Evolutionary conservation across 2,797 vertebrate species (phyloP).

Genomic region (Morus bassanus): DNA sequence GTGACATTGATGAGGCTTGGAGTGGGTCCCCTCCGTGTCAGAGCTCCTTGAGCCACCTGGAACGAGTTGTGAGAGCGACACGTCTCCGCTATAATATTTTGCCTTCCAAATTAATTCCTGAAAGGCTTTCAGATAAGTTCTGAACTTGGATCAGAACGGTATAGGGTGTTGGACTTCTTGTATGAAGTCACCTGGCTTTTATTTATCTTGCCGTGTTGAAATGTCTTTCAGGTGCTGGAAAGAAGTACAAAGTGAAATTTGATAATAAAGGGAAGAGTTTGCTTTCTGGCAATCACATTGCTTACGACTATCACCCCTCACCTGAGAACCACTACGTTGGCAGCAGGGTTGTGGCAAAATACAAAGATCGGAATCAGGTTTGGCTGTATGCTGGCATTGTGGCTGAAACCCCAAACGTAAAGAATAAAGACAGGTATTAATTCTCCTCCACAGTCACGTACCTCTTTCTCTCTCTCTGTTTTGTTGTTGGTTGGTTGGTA

Average conservation of each 20-base stretch:
- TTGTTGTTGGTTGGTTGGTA: too few species aligned
- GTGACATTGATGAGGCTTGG: rapidly evolving
- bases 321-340: conserved; percentile 90
- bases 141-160: rapidly evolving
- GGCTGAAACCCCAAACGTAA: conserved; percentile 94
- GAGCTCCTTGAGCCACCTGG: background rate
- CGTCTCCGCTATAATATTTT: background rate
- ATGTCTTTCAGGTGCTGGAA: conserved; percentile 74
- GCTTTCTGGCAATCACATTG: conserved; percentile 96
- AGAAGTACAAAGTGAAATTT: conserved; percentile 97
- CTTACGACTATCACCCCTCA: conserved; percentile 90
- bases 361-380: conserved; percentile 94
- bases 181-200: rapidly evolving
- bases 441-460: rapidly evolving
- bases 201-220: rapidly evolving
- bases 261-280: conserved; percentile 97
- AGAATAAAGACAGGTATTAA: conserved; percentile 91
- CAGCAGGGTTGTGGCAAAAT: conserved; percentile 94
- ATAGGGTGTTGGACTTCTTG: rapidly evolving
- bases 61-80: background rate
- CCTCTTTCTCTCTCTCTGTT: rapidly evolving
- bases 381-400: conserved; percentile 99
- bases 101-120: background rate
- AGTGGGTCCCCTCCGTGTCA: background rate
- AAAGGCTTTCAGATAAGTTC: background rate